Evolutionary conservation across 2,888 invertebrate species (phyloP).

Genomic region (Lycaena phlaeas): DNA sequence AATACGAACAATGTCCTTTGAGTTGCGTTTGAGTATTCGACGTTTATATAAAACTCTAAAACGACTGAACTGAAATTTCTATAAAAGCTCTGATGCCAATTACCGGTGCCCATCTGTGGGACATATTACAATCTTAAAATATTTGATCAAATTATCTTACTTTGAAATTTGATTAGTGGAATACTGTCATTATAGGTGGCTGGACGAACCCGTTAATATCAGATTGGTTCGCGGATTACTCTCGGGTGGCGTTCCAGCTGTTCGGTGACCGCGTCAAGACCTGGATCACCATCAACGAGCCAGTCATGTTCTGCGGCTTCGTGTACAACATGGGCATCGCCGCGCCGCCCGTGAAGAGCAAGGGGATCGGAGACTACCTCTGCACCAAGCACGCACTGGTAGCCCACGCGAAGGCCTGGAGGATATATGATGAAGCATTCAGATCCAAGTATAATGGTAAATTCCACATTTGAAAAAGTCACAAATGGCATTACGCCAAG

Average conservation of each 20-base stretch:
- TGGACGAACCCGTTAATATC: constrained; percentile 76
- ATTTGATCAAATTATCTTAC: too few relatives aligned
- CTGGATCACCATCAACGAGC: constrained; percentile 85
- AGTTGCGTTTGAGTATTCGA: too few relatives aligned
- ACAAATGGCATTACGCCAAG: too few relatives aligned
- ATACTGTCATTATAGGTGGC: constrained; percentile 71
- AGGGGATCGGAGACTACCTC: constrained; percentile 40
- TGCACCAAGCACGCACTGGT: constrained; percentile 77
- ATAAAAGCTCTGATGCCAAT: too few relatives aligned
- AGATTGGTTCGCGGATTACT: constrained; percentile 75
- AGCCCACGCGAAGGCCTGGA: constrained; percentile 78
- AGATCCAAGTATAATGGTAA: constrained; percentile 55
- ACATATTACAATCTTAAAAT: too few relatives aligned
- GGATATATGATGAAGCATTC: constrained; percentile 72
- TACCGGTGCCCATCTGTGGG: too few relatives aligned
- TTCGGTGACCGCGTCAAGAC: constrained; percentile 75
- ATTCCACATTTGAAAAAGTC: constrained; percentile 6
- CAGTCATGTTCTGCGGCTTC: constrained; percentile 46
- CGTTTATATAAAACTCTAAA: too few relatives aligned
- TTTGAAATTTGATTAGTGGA: too few relatives aligned
- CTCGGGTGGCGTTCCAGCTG: constrained; percentile 64
- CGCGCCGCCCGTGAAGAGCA: constrained; percentile 8
- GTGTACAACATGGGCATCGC: constrained; percentile 47
- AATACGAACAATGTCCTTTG: too few relatives aligned
- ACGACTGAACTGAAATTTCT: too few relatives aligned